Evolutionary conservation across 2,113 vertebrate genomes (phyloP), one percentile per base, ranked within the genome.

Genomic region (Xenopus borealis): DNA sequence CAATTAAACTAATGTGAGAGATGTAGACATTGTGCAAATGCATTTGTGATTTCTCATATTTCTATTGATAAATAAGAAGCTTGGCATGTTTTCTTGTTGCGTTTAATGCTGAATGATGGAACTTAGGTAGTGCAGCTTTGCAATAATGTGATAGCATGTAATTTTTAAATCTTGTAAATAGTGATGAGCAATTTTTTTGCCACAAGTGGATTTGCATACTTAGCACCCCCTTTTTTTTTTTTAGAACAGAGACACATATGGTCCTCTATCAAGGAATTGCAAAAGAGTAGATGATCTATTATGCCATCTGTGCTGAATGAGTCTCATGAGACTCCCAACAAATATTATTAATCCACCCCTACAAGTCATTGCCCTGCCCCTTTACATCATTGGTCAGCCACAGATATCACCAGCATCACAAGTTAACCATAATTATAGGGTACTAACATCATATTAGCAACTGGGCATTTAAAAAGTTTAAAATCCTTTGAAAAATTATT

Each of bases 231-330:
- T n/a, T n/a, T n/a, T n/a, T n/a, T 76, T 76, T 59, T 70, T 55
- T 70, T 70, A 40, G 47, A 70, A 63, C 68, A 76, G 74, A 45
- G 27, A 62, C 74, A 70, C 74, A 76, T 76, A 76, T 76, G 74
- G 74, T 64, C 66, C 69, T 64, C 74, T 76, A 76, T 76, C 74
- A 76, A 64, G 66, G 67, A 66, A 70, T 70, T 76, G 69, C 20
- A 70, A 55, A 76, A 76, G 66, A 76, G 74, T 76, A 76, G 74
- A 66, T 76, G 67, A 76, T 76, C 59, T 76, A 70, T 70, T 70
- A 76, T 69, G 67, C 74, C 74, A 76, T 76, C 74, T 76, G 74
- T 62, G 50, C 74, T 64, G 47, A 69, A 63, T 65, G 47, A 19
- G 69, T 76, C 67, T 76, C 66, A 70, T n/a, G n/a, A n/a, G n/a